These are phyloP conservation scores for Thamnaconus septentrionalis DNA, from an alignment of 2,113 vertebrate genomes.

Conservation along the genomic window DNA sequence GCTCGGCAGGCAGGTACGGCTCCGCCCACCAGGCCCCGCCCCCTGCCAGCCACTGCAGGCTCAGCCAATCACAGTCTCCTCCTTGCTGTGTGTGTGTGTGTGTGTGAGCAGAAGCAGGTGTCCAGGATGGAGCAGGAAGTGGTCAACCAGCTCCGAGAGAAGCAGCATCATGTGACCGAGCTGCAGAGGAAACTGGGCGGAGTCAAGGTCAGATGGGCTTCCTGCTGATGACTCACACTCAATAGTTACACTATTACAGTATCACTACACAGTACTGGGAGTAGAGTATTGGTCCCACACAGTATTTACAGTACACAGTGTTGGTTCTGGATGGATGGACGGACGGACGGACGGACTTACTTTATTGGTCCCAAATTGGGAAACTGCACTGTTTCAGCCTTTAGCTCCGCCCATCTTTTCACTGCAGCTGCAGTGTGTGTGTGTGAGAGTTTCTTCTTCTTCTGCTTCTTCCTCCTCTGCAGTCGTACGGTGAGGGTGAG, in stretches of 20 bases:
- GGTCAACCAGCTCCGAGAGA: constrained; percentile 63
- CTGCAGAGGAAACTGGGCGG: constrained; percentile 60
- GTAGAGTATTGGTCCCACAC: too few relatives aligned
- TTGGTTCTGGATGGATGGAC: too few relatives aligned
- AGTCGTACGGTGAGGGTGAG: constrained; percentile 67
- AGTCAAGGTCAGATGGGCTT: constrained; percentile 45
- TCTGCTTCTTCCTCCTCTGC: background rate
- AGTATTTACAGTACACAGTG: too few relatives aligned
- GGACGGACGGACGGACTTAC: too few relatives aligned
- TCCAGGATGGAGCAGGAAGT: constrained; percentile 73
- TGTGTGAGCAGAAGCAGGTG: constrained; percentile 61
- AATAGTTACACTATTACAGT: too few relatives aligned
- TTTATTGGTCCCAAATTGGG: too few relatives aligned
- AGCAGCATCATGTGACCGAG: constrained; percentile 35
- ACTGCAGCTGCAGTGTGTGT: too few relatives aligned
- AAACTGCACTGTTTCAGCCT: background rate
- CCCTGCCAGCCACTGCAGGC: too few relatives aligned
- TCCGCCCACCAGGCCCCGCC: too few relatives aligned
- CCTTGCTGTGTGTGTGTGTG: background rate
- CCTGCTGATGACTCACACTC: background rate
- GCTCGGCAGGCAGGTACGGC: constrained; percentile 67
- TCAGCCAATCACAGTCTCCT: background rate
- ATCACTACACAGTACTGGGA: too few relatives aligned
- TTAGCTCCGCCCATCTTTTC: background rate
- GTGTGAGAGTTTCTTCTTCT: background rate